These are phyloP conservation scores for Rallus crepitans DNA, from an alignment of 2,797 vertebrate genomes.

Conservation along the genomic window DNA sequence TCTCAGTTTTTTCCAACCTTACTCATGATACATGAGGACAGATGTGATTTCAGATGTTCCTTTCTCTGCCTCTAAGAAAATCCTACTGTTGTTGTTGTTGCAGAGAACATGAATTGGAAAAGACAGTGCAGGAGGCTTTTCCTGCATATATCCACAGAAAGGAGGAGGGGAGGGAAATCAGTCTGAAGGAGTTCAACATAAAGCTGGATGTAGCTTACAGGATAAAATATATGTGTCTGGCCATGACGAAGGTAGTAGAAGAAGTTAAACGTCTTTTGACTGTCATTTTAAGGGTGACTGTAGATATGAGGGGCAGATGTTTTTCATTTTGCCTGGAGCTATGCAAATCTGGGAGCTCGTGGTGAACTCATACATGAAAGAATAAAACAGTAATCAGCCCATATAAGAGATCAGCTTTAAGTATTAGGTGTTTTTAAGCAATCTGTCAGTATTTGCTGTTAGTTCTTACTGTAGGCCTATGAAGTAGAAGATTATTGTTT, in stretches of 20 bases:
- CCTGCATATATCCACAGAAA: neutral
- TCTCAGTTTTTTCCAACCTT: neutral
- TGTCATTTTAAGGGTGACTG: constrained; percentile 22
- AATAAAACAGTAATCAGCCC: neutral
- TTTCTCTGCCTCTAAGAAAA: neutral
- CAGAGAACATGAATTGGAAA: neutral
- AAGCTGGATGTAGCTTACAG: neutral
- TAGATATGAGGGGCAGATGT: neutral
- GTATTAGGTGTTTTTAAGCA: neutral
- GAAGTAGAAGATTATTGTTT: neutral
- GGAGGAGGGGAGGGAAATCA: neutral
- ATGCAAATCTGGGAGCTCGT: neutral
- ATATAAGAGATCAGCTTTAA: neutral
- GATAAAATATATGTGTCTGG: neutral
- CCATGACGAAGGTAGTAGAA: neutral
- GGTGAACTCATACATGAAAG: rapidly evolving
- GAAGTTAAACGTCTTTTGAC: neutral
- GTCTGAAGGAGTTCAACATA: neutral
- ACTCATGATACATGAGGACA: neutral
- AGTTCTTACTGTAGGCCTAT: neutral
- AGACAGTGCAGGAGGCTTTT: neutral
- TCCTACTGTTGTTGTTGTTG: neutral
- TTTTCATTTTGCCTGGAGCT: neutral
- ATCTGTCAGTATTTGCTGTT: neutral
- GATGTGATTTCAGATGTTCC: neutral